Evolutionary conservation across 92 coral and sea anemone genomes (phyloP), one percentile per base, ranked within the genome.

Genomic region (Montipora capitata): DNA sequence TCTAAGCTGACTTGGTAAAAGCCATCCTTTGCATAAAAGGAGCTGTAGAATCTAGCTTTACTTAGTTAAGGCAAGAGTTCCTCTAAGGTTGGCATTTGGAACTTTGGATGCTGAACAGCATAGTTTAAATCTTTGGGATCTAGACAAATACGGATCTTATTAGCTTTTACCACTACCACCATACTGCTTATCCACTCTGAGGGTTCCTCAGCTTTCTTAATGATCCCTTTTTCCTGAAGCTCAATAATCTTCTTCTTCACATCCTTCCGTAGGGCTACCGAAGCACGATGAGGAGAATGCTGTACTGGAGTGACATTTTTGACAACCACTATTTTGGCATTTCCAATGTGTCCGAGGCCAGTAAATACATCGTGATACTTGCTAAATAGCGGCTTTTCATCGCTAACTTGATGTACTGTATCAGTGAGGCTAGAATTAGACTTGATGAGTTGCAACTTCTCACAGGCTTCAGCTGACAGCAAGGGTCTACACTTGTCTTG

Each of bases 311-410:
- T 41, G 45, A 40, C 49, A 14, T 17, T 76, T 51, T 52, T 61
- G 35, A 70, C 81, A n/a, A 89, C 74, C 15, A 83, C 76, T 12
- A 54, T 74, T 15, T 82, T 88, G 4, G 92, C 82, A 41, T 76
- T 45, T 42, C 93, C 93, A 82, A 58, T 85, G 43, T 85, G 93
- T 10, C 86, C 87, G 1, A 90, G 86, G 0, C 93, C 90, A 48
- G 61, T 70, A 43, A 89, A 89, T 12, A 89, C 93, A 4, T 89
- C 85, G 39, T 89, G 78, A 77, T 85, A 84, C 58, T 75, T 67
- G 59, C 57, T 6, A 10, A 42, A n/a, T 68, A n/a, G 52, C 3
- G 45, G 14, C 8, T 38, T 38, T 7, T 40, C n/a, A n/a, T n/a
- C n/a, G n/a, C n/a, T n/a, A n/a, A n/a, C n/a, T n/a, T n/a, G n/a